Evolutionary conservation across 1,140 invertebrate genomes (phyloP).

Genomic region (Heterodera schachtii): DNA sequence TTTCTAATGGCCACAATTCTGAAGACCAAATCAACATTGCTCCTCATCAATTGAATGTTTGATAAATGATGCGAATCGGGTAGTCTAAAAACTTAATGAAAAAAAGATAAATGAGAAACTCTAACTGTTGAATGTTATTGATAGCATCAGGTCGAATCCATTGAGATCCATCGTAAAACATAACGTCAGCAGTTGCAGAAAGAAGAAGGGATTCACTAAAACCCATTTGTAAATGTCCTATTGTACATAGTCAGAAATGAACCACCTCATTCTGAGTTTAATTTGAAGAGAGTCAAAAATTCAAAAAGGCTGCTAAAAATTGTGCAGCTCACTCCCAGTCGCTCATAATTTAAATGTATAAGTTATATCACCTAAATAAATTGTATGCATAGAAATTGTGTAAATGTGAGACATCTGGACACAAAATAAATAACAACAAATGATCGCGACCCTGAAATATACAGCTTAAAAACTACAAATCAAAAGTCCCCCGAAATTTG

Average conservation of each 20-base stretch:
- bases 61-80: constrained; percentile 7
- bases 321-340: too few species aligned
- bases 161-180: constrained; percentile 22
- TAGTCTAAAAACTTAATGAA: constrained; percentile 2
- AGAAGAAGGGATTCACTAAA: constrained; percentile 17
- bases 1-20: constrained; percentile 27
- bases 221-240: too few species aligned
- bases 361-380: too few species aligned
- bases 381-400: too few species aligned
- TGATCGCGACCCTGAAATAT: too few species aligned
- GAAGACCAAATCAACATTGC: constrained; percentile 8
- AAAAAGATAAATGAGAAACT: not conserved
- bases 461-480: too few species aligned
- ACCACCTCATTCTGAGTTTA: not conserved
- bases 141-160: constrained; percentile 21
- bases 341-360: too few species aligned
- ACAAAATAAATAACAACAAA: too few species aligned
- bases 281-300: too few species aligned
- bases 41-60: constrained; percentile 18
- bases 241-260: not conserved
- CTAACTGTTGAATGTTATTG: not conserved
- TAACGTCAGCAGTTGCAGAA: constrained; percentile 19
- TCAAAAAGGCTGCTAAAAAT: too few species aligned
- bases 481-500: too few species aligned
- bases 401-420: too few species aligned